These are phyloP conservation scores for Myopa testacea DNA, from an alignment of 2,888 invertebrate species.

Conservation along the genomic window DNA sequence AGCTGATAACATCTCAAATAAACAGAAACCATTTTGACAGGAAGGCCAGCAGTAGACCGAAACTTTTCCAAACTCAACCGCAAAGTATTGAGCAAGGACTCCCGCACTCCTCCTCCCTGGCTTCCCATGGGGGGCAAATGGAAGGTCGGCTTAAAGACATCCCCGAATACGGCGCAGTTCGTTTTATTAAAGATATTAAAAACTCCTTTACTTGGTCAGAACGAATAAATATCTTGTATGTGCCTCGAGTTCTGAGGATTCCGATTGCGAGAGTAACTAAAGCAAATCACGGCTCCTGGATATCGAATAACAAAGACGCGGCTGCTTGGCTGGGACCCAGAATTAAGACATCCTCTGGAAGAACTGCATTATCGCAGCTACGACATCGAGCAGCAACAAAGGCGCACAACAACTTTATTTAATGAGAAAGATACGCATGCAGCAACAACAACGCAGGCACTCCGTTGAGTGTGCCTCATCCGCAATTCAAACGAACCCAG, in stretches of 20 bases:
- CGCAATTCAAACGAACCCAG: constrained; percentile 27
- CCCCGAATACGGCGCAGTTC: not conserved
- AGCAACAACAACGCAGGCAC: not conserved
- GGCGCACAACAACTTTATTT: constrained; percentile 14
- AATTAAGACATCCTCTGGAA: constrained; percentile 24
- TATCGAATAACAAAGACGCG: constrained; percentile 27
- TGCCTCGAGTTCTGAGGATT: not conserved
- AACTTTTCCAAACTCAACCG: constrained; percentile 9
- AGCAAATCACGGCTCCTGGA: constrained; percentile 1
- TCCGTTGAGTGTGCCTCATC: not conserved
- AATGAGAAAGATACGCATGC: constrained; percentile 23
- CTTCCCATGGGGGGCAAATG: no score
- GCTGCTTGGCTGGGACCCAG: not conserved
- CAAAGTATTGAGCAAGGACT: not conserved
- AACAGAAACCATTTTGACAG: constrained; percentile 13
- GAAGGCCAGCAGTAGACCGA: not conserved
- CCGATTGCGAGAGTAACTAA: not conserved
- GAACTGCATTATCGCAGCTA: constrained; percentile 15
- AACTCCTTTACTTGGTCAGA: not conserved
- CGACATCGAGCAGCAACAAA: constrained; percentile 11
- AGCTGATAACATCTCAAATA: not conserved
- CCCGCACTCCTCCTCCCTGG: no score
- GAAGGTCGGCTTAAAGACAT: no score
- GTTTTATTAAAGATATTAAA: not conserved
- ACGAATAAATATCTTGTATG: not conserved